Evolutionary conservation across 2,113 vertebrate genomes (phyloP).

Genomic region (Cyprinus carpio): DNA sequence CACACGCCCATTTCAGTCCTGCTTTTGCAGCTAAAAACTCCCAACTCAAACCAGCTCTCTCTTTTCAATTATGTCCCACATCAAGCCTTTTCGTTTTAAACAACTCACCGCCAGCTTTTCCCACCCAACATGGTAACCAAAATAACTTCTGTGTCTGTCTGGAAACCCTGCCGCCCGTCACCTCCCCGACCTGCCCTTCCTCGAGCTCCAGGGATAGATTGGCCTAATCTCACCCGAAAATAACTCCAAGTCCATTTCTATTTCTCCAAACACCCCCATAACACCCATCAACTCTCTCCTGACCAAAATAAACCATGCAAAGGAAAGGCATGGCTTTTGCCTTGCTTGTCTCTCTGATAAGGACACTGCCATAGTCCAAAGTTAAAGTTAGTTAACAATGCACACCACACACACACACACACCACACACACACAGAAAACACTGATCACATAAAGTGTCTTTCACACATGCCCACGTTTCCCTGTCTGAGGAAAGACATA

Average conservation of each 20-base stretch:
- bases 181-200: not conserved
- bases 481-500: not conserved
- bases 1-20: not conserved
- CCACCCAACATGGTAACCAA: not conserved
- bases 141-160: not conserved
- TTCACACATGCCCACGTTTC: conserved; percentile 12
- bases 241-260: not conserved
- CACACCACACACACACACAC: not conserved
- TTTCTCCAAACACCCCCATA: conserved; percentile 4
- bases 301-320: not conserved
- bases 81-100: not conserved
- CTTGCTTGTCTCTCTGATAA: conserved; percentile 3
- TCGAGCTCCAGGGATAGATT: conserved; percentile 10
- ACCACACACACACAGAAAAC: not conserved
- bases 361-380: too few relatives aligned
- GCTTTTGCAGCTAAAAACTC: not conserved
- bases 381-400: too few relatives aligned
- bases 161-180: not conserved
- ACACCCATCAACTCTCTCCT: not conserved
- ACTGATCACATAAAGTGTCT: not conserved
- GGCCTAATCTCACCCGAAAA: conserved; percentile 13
- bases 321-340: not conserved
- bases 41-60: not conserved
- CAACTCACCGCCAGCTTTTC: conserved; percentile 2
- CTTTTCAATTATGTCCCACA: not conserved